Evolutionary conservation across 2,113 vertebrate species (phyloP), one percentile per base, ranked within the genome.

Genomic region (Fulmarus glacialis): DNA sequence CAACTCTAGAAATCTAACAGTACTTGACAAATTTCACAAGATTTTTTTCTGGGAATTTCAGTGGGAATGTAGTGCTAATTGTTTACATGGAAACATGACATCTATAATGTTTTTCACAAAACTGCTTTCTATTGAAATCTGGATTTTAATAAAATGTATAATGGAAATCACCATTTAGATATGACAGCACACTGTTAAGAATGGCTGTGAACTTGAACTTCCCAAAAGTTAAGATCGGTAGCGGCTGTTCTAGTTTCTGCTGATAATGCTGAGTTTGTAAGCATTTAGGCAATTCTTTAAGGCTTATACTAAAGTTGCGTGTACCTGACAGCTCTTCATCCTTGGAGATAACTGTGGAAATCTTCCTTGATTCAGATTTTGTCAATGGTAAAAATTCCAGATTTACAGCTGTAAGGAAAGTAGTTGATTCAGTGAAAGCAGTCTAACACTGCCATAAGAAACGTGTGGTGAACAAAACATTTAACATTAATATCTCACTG

Each of bases 371-470:
- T 82, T 66, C 24, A 58, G 53, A 52, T 10, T 80, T 84, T 43
- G 60, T 66, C 56, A 34, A 0, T 58, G 38, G 12, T 56, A 48
- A 34, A 82, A 92, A 55, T 11, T 67, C 32, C 26, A 22, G 7
- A 29, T 71, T 48, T 73, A 66, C 3, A 47, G 22, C 50, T 87
- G 13, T 63, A n/a, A 87, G 62, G 55, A 59, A 67, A 48, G 27
- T 4, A 68, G 23, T 29, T n/a, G 15, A 52, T 70, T 74, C 11
- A 19, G 42, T 71, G 60, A 45, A 77, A 70, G 38, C 47, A 53
- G 11, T 27, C 20, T 23, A 50, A n/a, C 2, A 1, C 17, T 64
- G 48, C 66, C 1, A 0, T 42, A n/a, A 48, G 74, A 68, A 87
- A 89, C 1, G 0, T 13, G 36, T 64, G 72, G 40, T 45, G 45